Evolutionary conservation across 2,797 vertebrate genomes (phyloP).

Genomic region (Acanthopagrus latus): DNA sequence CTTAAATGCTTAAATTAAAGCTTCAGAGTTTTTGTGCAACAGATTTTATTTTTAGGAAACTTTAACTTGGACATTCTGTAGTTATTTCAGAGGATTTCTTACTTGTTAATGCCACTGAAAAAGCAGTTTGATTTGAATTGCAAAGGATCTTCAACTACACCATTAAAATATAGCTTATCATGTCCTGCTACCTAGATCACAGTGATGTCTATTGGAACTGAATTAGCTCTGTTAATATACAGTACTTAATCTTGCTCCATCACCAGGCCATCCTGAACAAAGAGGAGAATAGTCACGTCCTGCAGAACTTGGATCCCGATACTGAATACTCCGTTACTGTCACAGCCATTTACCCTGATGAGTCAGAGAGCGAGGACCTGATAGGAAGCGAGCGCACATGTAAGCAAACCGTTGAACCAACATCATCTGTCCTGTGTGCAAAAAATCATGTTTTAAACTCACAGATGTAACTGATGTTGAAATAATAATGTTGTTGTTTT

Average conservation of each 20-base stretch:
- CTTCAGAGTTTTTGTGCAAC: too few relatives aligned
- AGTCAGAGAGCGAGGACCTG: conserved; percentile 95
- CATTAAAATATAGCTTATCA: background rate
- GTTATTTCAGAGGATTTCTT: background rate
- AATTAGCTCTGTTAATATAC: background rate
- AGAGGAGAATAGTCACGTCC: conserved; percentile 87
- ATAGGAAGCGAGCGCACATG: conserved; percentile 91
- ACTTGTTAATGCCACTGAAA: background rate
- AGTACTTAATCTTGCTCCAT: background rate
- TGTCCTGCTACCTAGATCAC: background rate
- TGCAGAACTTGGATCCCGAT: conserved; percentile 91
- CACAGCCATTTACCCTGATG: conserved; percentile 97
- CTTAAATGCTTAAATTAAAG: too few relatives aligned
- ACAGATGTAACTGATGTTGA: background rate
- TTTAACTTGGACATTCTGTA: background rate
- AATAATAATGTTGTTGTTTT: conserved; percentile 75
- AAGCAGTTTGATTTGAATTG: background rate
- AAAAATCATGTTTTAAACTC: background rate
- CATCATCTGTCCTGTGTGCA: rapidly evolving
- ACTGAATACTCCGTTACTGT: conserved; percentile 91
- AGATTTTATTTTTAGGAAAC: too few relatives aligned
- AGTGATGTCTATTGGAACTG: too few relatives aligned
- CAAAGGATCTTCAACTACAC: background rate
- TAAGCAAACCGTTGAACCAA: conserved; percentile 75
- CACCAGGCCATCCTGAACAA: conserved; percentile 89